Base-by-base conservation (phyloP, 2,113 vertebrate genomes). In the Dunckerocampus dactyliophorus region DNA sequence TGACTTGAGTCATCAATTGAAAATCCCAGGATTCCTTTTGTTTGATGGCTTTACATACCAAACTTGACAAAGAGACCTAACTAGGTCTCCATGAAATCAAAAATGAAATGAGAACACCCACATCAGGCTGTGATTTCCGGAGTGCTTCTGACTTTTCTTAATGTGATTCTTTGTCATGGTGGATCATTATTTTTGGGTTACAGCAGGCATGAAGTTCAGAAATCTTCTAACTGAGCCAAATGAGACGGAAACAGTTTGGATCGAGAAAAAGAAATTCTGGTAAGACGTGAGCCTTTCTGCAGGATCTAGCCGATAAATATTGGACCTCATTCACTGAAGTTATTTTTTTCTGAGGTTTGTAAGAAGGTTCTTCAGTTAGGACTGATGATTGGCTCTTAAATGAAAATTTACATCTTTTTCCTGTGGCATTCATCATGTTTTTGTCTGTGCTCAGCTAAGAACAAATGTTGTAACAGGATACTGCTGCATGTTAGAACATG, bases 211-310 rank as follows among this genome's bases (percentile, higher is more conserved):
- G 71, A 69, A 15, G 55, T 21, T 16, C 66, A 74, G 63, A 76
- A 65, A 76, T 70, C 60, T 81, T 59, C 43, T 47, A 10, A 61
- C 24, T 11, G 62, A 1, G 17, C 45, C 47, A 55, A 55, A 67
- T 79, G 62, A 74, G 57, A 67, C 49, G 67, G 42, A 72, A 73
- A 77, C 63, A 72, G 65, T 75, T 67, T 59, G 56, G 51, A 69
- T 64, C 47, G 52, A 46, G 62, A 61, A 67, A 77, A 56, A 60
- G 46, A 20, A 63, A 67, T 69, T 55, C 63, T 12, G 12, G 21
- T 45, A 50, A 47, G 28, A 62, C 22, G 47, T 63, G 60, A 59
- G 53, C 65, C 51, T 67, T 52, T 46, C 9, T 51, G 48, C 42
- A 54, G 15, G 15, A 43, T 43, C 39, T 5, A 14, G 39, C 39